Base-by-base conservation (phyloP, 2,888 invertebrate species). In the Alloplasta piceator region DNA sequence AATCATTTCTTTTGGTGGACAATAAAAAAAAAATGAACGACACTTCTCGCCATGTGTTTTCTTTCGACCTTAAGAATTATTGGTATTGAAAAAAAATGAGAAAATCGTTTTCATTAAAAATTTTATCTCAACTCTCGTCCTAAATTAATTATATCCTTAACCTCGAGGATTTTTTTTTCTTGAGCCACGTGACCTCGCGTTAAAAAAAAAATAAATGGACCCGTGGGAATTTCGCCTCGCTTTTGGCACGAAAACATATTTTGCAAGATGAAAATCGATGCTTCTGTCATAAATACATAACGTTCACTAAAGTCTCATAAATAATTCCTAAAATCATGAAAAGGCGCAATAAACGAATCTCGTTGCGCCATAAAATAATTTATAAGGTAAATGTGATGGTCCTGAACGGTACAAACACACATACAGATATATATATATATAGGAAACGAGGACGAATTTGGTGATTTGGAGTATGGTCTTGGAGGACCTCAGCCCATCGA, bases 321-420 rank as follows among this genome's bases (percentile, higher is more conserved):
- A 76, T 80, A 76, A 72, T 76, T 16, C 36, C n/a, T 10, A 36
- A 68, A 64, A 70, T 48, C 12, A 16, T 7, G 58, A n/a, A 71
- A 73, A 64, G 73, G 55, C 67, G 80, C 74, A 78, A 78, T 80
- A 78, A 82, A 78, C 70, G 78, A 70, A 68, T 68, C 48, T 55
- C 74, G 67, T 80, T 80, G 74, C 80, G 78, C 77, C 80, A 74
- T 82, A 82, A 82, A 82, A 80, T 82, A 71, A 75, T 82, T 82
- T 82, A 82, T 82, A 80, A 56, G 75, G 74, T 77, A 82, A 72
- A 79, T 61, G 64, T 58, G 48, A 36, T 56, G 46, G 46, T 39
- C 46, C 14, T 10, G 12, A 12, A 5, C 60, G 7, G 41, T 60
- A 41, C 26, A 26, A 5, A 39, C 26, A 55, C n/a, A 41, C 6